These are phyloP conservation scores for Protaetia brevitarsis DNA, from an alignment of 1,140 invertebrate species.

Conservation along the genomic window DNA sequence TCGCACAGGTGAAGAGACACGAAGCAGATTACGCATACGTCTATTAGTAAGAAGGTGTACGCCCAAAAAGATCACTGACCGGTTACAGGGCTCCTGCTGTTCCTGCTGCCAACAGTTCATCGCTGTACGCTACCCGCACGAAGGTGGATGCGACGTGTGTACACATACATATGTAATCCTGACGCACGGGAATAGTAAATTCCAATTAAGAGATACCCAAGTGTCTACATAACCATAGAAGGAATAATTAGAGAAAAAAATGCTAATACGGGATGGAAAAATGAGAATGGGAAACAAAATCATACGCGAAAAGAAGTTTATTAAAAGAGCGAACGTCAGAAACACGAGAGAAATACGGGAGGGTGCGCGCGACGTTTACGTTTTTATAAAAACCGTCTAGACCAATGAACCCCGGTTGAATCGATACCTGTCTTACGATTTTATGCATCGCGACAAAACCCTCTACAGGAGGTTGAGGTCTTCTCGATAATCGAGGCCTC, in stretches of 20 bases:
- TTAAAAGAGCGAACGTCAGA: constrained; percentile 8
- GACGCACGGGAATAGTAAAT: no score
- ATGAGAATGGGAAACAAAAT: neutral
- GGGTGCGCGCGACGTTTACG: constrained; percentile 10
- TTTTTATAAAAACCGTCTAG: constrained; percentile 13
- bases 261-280: neutral
- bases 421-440: constrained; percentile 17
- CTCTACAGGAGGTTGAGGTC: neutral
- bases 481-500: constrained; percentile 2
- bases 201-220: no score
- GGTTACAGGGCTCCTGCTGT: no score
- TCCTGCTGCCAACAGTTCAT: no score
- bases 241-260: neutral
- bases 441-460: constrained; percentile 8
- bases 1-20: no score
- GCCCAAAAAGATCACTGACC: no score
- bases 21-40: no score
- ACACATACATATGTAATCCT: no score
- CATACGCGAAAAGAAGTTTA: neutral
- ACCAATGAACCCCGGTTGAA: constrained; percentile 11
- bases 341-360: neutral
- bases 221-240: no score
- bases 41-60: no score
- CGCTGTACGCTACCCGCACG: no score
- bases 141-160: no score